Percentiles rank a stretch among this genome's conserved stretches.
Evolutionary conservation across 2,888 invertebrate genomes (phyloP).

Genomic region (Habroteleia sp.): DNA sequence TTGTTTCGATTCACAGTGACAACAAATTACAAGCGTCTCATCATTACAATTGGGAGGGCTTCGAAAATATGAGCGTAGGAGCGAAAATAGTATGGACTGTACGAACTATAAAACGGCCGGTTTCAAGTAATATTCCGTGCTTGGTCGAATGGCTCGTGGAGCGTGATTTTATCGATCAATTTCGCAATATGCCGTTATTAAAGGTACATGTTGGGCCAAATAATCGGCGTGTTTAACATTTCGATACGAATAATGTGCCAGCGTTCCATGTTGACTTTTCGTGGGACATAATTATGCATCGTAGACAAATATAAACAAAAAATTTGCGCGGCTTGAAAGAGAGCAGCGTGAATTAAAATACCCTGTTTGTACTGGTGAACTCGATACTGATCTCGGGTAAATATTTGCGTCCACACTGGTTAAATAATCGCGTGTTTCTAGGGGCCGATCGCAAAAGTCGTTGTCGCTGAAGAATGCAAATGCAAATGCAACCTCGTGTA

Average conservation of each 20-base stretch:
- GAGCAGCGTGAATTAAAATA: constrained; percentile 37
- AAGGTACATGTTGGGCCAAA: too few species aligned
- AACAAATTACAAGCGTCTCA: constrained; percentile 50
- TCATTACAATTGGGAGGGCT: not conserved
- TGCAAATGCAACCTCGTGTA: constrained; percentile 8
- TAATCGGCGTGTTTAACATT: constrained; percentile 29
- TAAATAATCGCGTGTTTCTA: constrained; percentile 34
- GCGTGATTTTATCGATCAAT: constrained; percentile 19
- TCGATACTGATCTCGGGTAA: constrained; percentile 44
- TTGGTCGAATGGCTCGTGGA: not conserved
- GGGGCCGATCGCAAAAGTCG: constrained; percentile 14
- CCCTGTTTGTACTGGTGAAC: constrained; percentile 31
- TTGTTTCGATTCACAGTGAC: constrained; percentile 48
- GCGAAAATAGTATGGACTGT: constrained; percentile 11
- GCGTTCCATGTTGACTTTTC: constrained; percentile 39
- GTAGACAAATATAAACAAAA: constrained; percentile 42
- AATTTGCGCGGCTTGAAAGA: constrained; percentile 19
- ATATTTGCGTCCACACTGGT: constrained; percentile 42
- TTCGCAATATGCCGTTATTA: constrained; percentile 18
- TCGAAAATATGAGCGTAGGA: constrained; percentile 19
- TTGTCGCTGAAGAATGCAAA: constrained; percentile 10
- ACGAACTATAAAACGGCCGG: not conserved
- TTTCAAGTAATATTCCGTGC: not conserved
- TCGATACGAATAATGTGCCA: constrained; percentile 30
- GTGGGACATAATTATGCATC: constrained; percentile 45